phyloP scores from a whole-genome alignment of 2,113 vertebrate genomes.

The Uropsilus gracilis region DNA sequence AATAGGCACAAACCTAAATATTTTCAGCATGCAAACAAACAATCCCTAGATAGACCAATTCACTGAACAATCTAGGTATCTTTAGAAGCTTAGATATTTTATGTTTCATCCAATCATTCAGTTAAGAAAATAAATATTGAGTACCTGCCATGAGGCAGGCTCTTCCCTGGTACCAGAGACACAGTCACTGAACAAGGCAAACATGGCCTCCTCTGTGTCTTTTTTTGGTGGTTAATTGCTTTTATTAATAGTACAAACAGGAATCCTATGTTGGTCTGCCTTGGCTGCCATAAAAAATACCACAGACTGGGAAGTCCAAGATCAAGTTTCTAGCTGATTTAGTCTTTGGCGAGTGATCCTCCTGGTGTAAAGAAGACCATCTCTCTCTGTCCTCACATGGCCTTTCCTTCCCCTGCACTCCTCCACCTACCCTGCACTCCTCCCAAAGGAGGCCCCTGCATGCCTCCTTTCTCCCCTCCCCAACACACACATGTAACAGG shows the following conservation, averaged over 20 bases:
- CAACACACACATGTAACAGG: too few species aligned
- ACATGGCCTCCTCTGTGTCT: not conserved
- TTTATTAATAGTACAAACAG: not conserved
- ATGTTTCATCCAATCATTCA: not conserved
- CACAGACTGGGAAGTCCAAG: not conserved
- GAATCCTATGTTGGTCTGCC: not conserved
- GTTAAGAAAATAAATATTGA: not conserved
- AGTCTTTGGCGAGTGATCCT: not conserved
- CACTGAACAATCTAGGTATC: not conserved
- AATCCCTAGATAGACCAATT: not conserved
- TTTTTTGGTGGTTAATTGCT: not conserved
- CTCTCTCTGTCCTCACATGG: not conserved
- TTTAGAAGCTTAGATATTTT: not conserved
- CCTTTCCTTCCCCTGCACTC: too few species aligned
- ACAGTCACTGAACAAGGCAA: not conserved
- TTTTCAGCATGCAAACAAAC: not conserved
- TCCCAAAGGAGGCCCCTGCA: too few species aligned
- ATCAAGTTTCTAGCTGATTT: not conserved
- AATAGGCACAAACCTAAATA: not conserved
- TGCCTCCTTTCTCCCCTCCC: too few species aligned
- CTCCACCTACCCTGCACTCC: too few species aligned
- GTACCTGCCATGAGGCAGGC: not conserved
- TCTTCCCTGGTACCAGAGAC: not conserved
- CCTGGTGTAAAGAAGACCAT: not conserved
- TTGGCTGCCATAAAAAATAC: not conserved